Percentiles rank a stretch among this genome's conserved stretches.
Conservation (phyloP, 2,113 vertebrate species). For the Suricata suricatta region DNA sequence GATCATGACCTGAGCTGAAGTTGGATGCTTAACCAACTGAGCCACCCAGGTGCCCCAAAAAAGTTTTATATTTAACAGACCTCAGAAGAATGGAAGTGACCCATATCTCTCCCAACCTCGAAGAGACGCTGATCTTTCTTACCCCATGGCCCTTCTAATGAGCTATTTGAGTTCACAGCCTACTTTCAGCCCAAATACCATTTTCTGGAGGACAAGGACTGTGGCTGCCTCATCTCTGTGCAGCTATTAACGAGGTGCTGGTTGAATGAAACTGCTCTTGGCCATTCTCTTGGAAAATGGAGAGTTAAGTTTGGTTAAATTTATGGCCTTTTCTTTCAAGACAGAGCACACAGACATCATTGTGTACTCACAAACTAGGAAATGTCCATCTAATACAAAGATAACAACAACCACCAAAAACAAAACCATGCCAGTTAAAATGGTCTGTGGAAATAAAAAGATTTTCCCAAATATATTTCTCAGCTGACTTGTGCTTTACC, state of each 20-base stretch:
- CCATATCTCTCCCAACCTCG: not conserved
- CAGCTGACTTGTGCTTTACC: conserved; percentile 7
- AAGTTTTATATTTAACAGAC: not conserved
- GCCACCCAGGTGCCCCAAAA: too few species aligned
- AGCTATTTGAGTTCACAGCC: not conserved
- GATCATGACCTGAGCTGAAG: too few species aligned
- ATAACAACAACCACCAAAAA: not conserved
- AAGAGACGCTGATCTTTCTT: not conserved
- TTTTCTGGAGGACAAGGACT: not conserved
- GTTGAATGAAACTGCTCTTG: not conserved
- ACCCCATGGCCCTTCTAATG: not conserved
- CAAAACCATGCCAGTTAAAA: conserved; percentile 5
- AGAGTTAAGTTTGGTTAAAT: not conserved
- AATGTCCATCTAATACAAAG: not conserved
- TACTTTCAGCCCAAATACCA: not conserved
- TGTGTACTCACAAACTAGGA: not conserved
- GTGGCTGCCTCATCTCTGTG: not conserved
- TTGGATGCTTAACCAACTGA: too few species aligned
- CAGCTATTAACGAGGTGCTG: not conserved
- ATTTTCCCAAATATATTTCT: conserved; percentile 39
- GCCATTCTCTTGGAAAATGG: not conserved
- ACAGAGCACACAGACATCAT: not conserved
- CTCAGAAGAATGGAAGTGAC: not conserved
- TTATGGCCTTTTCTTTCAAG: not conserved
- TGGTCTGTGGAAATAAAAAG: conserved; percentile 25